phyloP scores from a whole-genome alignment of 2,113 vertebrate genomes.

The Corythornis vintsioides region DNA sequence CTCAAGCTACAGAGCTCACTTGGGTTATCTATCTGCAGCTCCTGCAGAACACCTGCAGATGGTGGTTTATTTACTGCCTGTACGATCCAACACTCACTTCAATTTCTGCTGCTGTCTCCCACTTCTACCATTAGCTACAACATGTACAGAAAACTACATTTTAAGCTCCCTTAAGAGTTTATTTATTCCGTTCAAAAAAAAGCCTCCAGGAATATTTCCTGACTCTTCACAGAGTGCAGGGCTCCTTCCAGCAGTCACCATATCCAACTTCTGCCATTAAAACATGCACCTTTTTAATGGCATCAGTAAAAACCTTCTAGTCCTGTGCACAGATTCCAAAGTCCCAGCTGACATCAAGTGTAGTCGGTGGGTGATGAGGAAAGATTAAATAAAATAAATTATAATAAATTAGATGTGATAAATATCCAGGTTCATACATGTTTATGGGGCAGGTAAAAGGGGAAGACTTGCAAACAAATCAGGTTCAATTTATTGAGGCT shows the following conservation, averaged over 20 bases:
- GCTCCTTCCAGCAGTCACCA: fast-evolving
- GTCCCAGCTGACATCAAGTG: background rate
- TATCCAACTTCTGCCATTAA: background rate
- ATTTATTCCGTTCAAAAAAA: background rate
- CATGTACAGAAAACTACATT: background rate
- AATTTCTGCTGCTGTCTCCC: background rate
- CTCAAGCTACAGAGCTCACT: background rate
- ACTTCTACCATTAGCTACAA: background rate
- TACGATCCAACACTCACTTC: background rate
- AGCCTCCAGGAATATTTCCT: background rate
- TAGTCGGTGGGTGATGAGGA: background rate
- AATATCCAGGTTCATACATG: background rate
- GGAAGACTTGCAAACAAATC: background rate
- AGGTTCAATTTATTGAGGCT: background rate
- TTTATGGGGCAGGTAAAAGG: background rate
- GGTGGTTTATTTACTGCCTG: background rate
- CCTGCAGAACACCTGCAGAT: background rate
- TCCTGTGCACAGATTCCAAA: background rate
- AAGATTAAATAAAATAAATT: background rate
- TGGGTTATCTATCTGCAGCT: background rate
- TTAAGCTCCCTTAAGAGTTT: background rate
- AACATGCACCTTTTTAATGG: background rate
- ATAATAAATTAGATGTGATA: too few relatives aligned
- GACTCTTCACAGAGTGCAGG: fast-evolving
- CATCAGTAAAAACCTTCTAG: background rate